phyloP scores from a whole-genome alignment of 2,888 invertebrate genomes.

The Drosophila gaucha region DNA sequence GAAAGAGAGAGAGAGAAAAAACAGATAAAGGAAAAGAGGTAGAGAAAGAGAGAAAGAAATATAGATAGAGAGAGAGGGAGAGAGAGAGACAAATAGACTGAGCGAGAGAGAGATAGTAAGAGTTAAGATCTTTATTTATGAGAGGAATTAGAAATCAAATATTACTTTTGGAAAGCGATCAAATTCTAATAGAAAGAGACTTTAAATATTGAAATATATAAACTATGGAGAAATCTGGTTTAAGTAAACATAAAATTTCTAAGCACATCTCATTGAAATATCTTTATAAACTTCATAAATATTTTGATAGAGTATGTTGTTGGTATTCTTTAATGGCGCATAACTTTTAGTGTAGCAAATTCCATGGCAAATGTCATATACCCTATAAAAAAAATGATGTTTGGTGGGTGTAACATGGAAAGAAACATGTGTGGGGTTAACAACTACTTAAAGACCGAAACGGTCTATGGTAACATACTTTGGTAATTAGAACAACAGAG shows the following conservation, averaged over 20 bases:
- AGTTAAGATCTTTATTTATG: neutral
- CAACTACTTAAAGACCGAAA: conserved; percentile 36
- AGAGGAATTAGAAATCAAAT: too few relatives aligned
- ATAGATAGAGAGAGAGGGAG: neutral
- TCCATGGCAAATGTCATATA: conserved; percentile 3
- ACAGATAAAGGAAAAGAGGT: neutral
- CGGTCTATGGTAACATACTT: conserved; percentile 25
- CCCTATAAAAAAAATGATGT: neutral
- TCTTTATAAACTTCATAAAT: neutral
- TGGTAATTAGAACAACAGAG: conserved; percentile 49
- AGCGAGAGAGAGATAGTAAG: neutral
- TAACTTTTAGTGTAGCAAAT: neutral
- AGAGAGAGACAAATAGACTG: neutral
- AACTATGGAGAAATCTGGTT: too few relatives aligned
- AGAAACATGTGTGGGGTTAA: conserved; percentile 44
- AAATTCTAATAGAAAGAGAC: too few relatives aligned
- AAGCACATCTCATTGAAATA: neutral
- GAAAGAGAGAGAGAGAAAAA: neutral
- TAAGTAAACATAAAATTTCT: neutral
- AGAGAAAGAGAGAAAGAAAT: neutral
- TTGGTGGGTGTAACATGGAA: conserved; percentile 44
- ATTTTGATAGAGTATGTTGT: neutral
- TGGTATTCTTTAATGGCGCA: too few relatives aligned
- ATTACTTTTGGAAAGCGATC: too few relatives aligned
- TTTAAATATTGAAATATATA: too few relatives aligned